Conservation (phyloP, 2,113 vertebrate species). For the Gymnorhina tibicen region DNA sequence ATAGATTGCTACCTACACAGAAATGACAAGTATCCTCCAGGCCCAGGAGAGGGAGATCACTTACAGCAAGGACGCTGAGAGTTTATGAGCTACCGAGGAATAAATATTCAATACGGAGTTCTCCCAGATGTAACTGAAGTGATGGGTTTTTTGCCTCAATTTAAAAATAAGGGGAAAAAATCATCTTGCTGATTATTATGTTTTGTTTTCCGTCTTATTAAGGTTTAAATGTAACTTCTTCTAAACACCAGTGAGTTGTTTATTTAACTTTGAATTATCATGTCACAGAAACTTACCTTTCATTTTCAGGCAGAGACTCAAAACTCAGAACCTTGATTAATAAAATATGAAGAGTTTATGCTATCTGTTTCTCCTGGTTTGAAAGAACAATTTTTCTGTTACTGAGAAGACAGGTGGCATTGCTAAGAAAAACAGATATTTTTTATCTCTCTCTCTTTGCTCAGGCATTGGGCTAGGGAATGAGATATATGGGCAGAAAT, state of each 20-base stretch:
- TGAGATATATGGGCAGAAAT: not conserved
- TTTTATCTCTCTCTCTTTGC: not conserved
- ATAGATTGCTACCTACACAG: slow-evolving; percentile 12
- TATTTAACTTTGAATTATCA: slow-evolving; percentile 21
- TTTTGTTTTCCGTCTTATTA: not conserved
- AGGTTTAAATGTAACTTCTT: not conserved
- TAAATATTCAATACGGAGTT: not conserved
- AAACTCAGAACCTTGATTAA: slow-evolving; percentile 25
- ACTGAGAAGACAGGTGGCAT: not conserved
- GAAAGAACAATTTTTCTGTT: slow-evolving; percentile 6
- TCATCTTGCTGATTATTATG: not conserved
- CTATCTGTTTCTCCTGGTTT: slow-evolving; percentile 1
- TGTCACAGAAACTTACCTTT: not conserved
- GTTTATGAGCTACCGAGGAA: slow-evolving; percentile 38
- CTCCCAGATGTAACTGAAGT: not conserved
- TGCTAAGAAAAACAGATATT: not conserved
- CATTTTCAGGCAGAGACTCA: not conserved
- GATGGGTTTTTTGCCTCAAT: not conserved
- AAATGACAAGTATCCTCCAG: slow-evolving; percentile 11
- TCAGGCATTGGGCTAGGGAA: not conserved
- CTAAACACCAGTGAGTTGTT: not conserved
- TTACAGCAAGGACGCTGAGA: not conserved
- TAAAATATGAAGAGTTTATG: slow-evolving; percentile 48
- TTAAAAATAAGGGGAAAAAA: not conserved
- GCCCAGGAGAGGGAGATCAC: not conserved